A percentile compares a stretch with the other conserved stretches of the same genome.
Evolutionary conservation across 2,113 vertebrate genomes (phyloP).

Genomic region (Platysternon megacephalum): DNA sequence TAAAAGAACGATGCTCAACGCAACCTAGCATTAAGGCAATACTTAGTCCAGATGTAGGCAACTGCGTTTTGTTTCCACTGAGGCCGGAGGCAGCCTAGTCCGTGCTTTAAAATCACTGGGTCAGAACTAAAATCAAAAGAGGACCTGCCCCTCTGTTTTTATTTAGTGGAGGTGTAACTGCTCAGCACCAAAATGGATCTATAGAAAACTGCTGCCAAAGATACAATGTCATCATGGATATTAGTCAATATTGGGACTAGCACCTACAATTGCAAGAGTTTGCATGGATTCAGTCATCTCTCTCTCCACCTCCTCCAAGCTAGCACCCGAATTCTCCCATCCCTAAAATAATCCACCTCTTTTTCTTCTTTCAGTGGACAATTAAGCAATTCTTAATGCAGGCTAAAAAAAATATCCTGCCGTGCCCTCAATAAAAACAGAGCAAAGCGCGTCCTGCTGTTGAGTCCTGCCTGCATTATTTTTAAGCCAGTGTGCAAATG

Average conservation of each 20-base stretch:
- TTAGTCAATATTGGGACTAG: not conserved
- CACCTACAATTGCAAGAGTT: not conserved
- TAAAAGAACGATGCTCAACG: not conserved
- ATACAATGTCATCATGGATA: slow-evolving; percentile 3
- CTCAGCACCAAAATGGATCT: not conserved
- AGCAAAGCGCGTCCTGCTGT: accelerated
- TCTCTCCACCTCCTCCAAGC: not conserved
- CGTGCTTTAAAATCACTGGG: slow-evolving; percentile 32
- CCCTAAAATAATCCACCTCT: not conserved
- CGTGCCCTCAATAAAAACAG: slow-evolving; percentile 5
- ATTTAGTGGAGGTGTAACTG: not conserved
- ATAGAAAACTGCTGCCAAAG: slow-evolving; percentile 20
- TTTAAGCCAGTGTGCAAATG: not conserved
- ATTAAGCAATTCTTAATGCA: not conserved
- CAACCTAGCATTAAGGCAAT: not conserved
- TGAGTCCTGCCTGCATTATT: not conserved
- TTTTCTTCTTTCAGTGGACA: not conserved
- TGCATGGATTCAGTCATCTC: not conserved
- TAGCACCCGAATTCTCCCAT: not conserved
- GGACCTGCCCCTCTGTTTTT: not conserved
- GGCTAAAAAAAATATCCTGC: not conserved
- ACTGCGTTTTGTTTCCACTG: slow-evolving; percentile 15
- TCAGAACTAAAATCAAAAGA: slow-evolving; percentile 25
- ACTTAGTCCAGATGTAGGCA: not conserved
- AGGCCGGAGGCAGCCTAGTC: not conserved